Conservation (phyloP, 1,140 invertebrate genomes). For the Drosophila varians region DNA sequence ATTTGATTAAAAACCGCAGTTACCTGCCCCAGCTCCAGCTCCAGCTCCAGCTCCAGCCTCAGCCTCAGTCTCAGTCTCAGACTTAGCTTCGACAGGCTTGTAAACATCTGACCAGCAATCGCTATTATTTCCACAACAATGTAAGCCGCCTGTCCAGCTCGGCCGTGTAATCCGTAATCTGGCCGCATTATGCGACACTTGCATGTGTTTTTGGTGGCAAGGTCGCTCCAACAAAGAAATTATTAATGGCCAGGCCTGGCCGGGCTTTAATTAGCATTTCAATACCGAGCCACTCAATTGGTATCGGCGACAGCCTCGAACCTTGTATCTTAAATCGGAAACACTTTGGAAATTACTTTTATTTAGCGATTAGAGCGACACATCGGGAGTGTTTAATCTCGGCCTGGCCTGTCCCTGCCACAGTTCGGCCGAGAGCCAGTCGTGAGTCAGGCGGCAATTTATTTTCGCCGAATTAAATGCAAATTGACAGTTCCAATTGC, state of each 20-base stretch:
- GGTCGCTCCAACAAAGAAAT: conserved; percentile 41
- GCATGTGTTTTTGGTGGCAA: conserved; percentile 49
- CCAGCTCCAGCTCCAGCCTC: no score
- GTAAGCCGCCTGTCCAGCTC: conserved; percentile 43
- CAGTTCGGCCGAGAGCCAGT: conserved; percentile 46
- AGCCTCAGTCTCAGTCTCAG: no score
- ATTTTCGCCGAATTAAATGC: conserved; percentile 80
- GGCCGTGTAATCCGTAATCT: conserved; percentile 47
- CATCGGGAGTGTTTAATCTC: conserved; percentile 56
- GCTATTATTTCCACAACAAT: not conserved
- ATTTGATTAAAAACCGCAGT: conserved; percentile 80
- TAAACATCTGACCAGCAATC: conserved; percentile 2
- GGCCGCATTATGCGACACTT: conserved; percentile 36
- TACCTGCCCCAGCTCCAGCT: conserved; percentile 70
- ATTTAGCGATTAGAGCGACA: conserved; percentile 39
- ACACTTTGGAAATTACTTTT: conserved; percentile 28
- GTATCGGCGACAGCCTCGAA: conserved; percentile 14
- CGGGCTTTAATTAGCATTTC: conserved; percentile 58
- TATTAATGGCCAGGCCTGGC: conserved; percentile 35
- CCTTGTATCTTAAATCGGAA: conserved; percentile 21
- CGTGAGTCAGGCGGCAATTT: conserved; percentile 78
- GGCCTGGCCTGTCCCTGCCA: conserved; percentile 38
- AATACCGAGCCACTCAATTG: conserved; percentile 53
- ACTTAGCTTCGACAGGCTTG: no score
- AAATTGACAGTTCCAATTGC: conserved; percentile 81